Evolutionary conservation across 2,797 vertebrate genomes (phyloP).

Genomic region (Rhodeus uyekii): DNA sequence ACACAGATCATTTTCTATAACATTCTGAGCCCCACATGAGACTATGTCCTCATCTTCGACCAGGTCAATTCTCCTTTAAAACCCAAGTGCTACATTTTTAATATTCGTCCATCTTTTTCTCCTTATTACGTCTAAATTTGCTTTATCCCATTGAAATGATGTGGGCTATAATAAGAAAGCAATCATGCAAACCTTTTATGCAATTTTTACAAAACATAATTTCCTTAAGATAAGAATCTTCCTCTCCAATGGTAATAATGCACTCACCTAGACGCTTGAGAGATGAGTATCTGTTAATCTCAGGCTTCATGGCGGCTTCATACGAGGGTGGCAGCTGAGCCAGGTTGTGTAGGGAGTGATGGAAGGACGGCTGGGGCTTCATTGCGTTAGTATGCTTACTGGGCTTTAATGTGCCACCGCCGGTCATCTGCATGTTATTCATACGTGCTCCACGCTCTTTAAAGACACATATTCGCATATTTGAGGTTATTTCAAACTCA

Average conservation of each 20-base stretch:
- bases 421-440: constrained; percentile 82
- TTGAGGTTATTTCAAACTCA: background rate
- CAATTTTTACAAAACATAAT: constrained; percentile 23
- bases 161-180: constrained; percentile 9
- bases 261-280: constrained; percentile 88
- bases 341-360: constrained; percentile 91
- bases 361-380: constrained; percentile 84
- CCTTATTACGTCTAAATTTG: constrained; percentile 9
- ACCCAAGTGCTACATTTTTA: background rate
- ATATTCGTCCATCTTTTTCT: background rate
- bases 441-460: constrained; percentile 80
- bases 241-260: constrained; percentile 2
- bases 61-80: constrained; percentile 17
- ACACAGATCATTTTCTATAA: constrained; percentile 26
- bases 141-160: background rate
- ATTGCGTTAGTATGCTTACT: constrained; percentile 86
- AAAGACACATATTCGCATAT: constrained; percentile 56
- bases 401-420: constrained; percentile 81
- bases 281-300: constrained; percentile 89
- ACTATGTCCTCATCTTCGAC: background rate
- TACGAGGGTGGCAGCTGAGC: constrained; percentile 91
- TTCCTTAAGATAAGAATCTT: constrained; percentile 12
- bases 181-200: background rate
- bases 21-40: background rate
- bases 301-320: constrained; percentile 88